phyloP scores from a whole-genome alignment of 2,888 invertebrate species.

The Lathronympha strigana region DNA sequence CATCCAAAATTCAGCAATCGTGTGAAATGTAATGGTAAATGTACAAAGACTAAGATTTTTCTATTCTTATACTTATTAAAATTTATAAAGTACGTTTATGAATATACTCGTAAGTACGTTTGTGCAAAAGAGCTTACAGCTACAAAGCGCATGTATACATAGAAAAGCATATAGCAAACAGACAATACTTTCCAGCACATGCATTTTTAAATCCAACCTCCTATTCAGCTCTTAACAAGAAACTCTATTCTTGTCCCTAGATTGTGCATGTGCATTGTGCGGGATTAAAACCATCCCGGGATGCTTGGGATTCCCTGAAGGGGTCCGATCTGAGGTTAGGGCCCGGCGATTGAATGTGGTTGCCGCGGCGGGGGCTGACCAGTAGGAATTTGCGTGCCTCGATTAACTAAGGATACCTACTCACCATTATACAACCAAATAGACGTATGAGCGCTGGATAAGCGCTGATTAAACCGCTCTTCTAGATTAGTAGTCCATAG shows the following conservation, averaged over 20 bases:
- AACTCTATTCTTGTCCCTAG: constrained; percentile 62
- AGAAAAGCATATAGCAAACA: constrained; percentile 20
- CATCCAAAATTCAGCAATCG: too few relatives aligned
- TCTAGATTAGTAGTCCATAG: constrained; percentile 6
- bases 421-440: constrained; percentile 46
- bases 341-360: constrained; percentile 73
- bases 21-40: too few relatives aligned
- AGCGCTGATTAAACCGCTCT: background rate
- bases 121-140: background rate
- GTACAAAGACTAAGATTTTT: too few relatives aligned
- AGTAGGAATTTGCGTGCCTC: constrained; percentile 53
- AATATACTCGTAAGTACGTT: too few relatives aligned
- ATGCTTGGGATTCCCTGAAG: constrained; percentile 64
- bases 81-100: too few relatives aligned
- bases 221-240: constrained; percentile 41
- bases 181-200: constrained; percentile 31
- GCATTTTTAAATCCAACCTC: constrained; percentile 40
- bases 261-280: constrained; percentile 65
- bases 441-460: constrained; percentile 47
- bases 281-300: constrained; percentile 68
- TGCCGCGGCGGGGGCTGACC: constrained; percentile 59
- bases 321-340: constrained; percentile 64
- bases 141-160: constrained; percentile 11
- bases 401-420: constrained; percentile 59
- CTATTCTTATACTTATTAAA: too few relatives aligned